These are phyloP conservation scores for Sinopyrophorus schimmeli DNA, from an alignment of 2,888 invertebrate genomes.

Conservation along the genomic window DNA sequence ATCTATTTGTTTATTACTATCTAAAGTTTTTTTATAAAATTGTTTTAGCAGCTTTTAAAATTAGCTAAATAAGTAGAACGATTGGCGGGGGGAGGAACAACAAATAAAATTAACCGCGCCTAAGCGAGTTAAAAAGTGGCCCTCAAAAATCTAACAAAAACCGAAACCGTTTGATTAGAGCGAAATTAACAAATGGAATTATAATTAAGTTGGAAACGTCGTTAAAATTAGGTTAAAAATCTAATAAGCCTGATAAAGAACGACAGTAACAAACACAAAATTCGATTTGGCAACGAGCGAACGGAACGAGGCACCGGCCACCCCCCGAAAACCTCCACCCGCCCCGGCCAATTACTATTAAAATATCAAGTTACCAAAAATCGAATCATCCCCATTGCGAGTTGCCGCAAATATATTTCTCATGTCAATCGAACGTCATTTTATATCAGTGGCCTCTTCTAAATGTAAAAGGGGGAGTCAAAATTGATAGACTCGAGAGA, in stretches of 20 bases:
- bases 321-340: too few relatives aligned
- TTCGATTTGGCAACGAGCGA: conserved; percentile 29
- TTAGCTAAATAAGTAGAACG: neutral
- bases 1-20: too few relatives aligned
- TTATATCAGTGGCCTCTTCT: conserved; percentile 32
- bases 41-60: neutral
- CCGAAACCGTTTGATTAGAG: conserved; percentile 9
- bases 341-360: conserved; percentile 37
- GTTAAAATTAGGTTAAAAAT: conserved; percentile 22
- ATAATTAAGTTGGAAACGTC: conserved; percentile 12
- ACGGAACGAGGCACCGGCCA: too few relatives aligned
- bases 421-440: conserved; percentile 37
- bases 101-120: too few relatives aligned
- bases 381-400: conserved; percentile 30
- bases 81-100: neutral
- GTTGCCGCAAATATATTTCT: conserved; percentile 35
- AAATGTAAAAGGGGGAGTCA: conserved; percentile 31
- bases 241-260: conserved; percentile 27
- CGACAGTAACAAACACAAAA: conserved; percentile 31
- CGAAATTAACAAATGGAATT: conserved; percentile 18
- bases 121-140: too few relatives aligned
- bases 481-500: conserved; percentile 30
- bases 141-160: too few relatives aligned
- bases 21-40: neutral
- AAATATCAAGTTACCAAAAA: conserved; percentile 37